Percentiles rank a stretch among this genome's conserved stretches.
These are phyloP conservation scores for Falco concolor DNA, from an alignment of 2,797 vertebrate genomes.

Conservation along the genomic window DNA sequence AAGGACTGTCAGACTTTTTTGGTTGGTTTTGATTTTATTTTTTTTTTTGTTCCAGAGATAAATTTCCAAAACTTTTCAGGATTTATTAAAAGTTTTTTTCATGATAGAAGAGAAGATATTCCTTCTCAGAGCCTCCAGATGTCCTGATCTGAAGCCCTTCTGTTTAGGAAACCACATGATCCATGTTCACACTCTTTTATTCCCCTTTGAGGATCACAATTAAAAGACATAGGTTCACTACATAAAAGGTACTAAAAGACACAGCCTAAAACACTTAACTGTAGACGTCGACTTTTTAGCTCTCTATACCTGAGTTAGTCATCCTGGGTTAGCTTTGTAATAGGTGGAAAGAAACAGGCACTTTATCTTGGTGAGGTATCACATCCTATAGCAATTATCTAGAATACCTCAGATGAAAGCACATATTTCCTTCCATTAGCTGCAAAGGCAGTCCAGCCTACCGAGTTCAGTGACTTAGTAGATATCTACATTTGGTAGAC, in stretches of 20 bases:
- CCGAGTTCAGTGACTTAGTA: background rate
- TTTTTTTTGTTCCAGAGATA: background rate
- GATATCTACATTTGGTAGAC: background rate
- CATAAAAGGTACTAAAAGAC: background rate
- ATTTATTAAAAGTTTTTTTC: background rate
- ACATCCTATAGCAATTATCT: background rate
- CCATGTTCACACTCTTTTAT: background rate
- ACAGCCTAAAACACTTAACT: background rate
- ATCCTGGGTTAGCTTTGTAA: background rate
- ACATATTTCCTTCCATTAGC: background rate
- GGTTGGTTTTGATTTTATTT: background rate
- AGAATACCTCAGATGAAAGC: background rate
- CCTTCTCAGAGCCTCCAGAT: background rate
- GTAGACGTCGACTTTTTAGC: background rate
- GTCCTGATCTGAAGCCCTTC: background rate
- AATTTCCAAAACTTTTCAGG: background rate
- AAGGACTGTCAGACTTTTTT: constrained; percentile 13
- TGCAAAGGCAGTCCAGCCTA: background rate
- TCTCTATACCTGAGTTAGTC: background rate
- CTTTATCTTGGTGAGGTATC: background rate
- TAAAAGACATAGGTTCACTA: background rate
- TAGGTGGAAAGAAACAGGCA: background rate
- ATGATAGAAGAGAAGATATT: background rate
- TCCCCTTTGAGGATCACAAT: background rate
- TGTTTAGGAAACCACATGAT: background rate